Evolutionary conservation across 2,113 vertebrate genomes (phyloP), one percentile per base, ranked within the genome.

Genomic region (Bungarus multicinctus): DNA sequence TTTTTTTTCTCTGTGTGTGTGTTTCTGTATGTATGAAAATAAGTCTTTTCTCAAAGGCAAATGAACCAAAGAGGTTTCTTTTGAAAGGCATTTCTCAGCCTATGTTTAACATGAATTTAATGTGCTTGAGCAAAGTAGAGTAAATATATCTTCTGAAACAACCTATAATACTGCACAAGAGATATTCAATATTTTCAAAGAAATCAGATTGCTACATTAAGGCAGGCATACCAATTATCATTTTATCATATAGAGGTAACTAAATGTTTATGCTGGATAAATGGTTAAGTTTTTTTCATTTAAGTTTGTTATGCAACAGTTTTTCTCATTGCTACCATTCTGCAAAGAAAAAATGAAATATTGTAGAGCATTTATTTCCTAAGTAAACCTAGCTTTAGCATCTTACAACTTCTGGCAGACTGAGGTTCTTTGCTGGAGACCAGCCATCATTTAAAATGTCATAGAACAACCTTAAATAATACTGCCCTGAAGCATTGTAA

Each of bases 51-150:
- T 88, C 58, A 87, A 64, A 96, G 93, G 43, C 11, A 14, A 91
- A 95, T 93, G 11, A 47, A 92, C 3, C 2, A 14, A 27, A 11
- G 27, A 64, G 16, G 45, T 12, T 92, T 39, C 69, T 3, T 55
- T 85, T 55, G 58, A 91, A 93, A 91, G 54, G 74, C 23, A 87
- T n/a, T 58, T 85, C 85, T 89, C 91, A 47, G 9, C 34, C 93
- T 69, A 45, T 87, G 16, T 90, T 81, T 89, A 89, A 90, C 3
- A 22, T 94, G 93, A 43, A 86, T 81, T 81, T 25, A 14, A 87
- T 87, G 30, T 20, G 60, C 3, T 25, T 93, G 94, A 74, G 60
- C 93, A 93, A 5, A 94, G 60, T 25, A 94, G 92, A 94, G 94
- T 53, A 92, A 89, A 91, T 11, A 90, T 89, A 30, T 92, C 39